Evolutionary conservation across 2,888 invertebrate genomes (phyloP).

Genomic region (Troglohyphantes excavatus): DNA sequence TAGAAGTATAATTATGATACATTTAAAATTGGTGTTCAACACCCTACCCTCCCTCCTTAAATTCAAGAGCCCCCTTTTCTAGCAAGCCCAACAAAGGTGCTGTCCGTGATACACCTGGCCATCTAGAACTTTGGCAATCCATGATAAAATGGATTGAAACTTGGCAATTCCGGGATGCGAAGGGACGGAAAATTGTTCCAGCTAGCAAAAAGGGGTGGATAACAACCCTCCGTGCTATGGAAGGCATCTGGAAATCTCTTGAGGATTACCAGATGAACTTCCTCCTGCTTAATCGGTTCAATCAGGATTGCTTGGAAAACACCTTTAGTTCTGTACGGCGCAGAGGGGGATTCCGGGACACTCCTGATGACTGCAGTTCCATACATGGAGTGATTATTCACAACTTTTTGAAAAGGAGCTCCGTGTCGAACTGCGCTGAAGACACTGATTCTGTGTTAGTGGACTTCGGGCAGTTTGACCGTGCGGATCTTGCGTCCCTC

Average conservation of each 20-base stretch:
- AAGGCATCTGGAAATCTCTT: not conserved
- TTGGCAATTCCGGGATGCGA: not conserved
- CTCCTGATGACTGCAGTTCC: not conserved
- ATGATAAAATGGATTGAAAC: not conserved
- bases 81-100: not conserved
- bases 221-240: not conserved
- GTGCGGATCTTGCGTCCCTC: not conserved
- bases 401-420: not conserved
- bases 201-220: not conserved
- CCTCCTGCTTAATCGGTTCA: constrained; percentile 1
- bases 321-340: not conserved
- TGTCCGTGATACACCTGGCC: not conserved
- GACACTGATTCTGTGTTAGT: not conserved
- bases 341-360: not conserved
- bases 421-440: not conserved
- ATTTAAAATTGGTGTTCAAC: too few species aligned
- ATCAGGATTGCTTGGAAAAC: not conserved
- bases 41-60: too few species aligned
- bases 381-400: not conserved
- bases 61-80: not conserved
- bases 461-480: not conserved
- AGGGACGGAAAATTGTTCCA: not conserved
- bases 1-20: too few species aligned
- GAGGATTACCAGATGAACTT: not conserved
- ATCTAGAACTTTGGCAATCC: not conserved